phyloP scores from a whole-genome alignment of 1,140 invertebrate species.

The Rhagoletis zephyria region DNA sequence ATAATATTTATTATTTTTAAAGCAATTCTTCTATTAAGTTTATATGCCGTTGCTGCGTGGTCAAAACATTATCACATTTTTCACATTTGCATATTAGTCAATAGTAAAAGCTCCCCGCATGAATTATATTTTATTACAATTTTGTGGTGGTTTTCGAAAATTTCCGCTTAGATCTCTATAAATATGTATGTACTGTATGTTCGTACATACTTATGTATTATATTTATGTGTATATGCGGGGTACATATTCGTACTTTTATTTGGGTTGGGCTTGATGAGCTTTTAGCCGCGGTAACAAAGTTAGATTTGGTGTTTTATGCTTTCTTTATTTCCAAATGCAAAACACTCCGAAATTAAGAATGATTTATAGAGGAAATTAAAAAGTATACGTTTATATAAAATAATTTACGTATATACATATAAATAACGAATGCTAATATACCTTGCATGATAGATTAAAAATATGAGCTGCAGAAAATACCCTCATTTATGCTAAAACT shows the following conservation, averaged over 20 bases:
- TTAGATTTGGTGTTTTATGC: background rate
- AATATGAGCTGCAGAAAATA: no score
- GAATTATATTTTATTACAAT: slow-evolving; percentile 14
- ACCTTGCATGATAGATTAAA: no score
- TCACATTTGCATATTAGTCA: background rate
- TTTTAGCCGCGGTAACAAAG: background rate
- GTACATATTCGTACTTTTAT: background rate
- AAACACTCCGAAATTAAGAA: background rate
- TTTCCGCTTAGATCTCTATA: no score
- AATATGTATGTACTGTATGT: background rate
- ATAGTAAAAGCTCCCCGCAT: background rate
- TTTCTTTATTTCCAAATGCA: background rate
- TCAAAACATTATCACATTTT: slow-evolving; percentile 10
- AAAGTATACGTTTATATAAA: background rate
- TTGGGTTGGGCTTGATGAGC: background rate
- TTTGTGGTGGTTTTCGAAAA: background rate
- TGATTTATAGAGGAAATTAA: slow-evolving; percentile 13
- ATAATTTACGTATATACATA: no score
- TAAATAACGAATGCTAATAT: no score
- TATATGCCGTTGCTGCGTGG: background rate
- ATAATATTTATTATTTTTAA: no score
- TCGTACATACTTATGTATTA: background rate
- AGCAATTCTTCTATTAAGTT: no score
- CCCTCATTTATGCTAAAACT: no score
- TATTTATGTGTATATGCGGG: background rate